Conservation (phyloP, 2,888 invertebrate species). For the Drosophila prolongata region DNA sequence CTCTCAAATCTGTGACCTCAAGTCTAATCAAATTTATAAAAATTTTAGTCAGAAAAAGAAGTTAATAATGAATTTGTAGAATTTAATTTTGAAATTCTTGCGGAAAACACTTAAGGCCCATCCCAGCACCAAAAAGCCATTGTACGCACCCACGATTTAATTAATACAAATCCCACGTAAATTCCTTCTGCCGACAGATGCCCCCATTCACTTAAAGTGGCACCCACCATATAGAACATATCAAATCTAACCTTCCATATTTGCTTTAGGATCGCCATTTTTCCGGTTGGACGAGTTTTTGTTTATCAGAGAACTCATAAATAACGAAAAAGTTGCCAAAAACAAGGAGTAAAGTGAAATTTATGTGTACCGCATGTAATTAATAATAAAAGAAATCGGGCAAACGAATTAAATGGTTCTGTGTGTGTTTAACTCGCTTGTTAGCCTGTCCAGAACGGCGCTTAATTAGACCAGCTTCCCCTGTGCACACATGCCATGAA, state of each 20-base stretch:
- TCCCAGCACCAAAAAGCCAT: background rate
- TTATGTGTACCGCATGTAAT: slow-evolving; percentile 50
- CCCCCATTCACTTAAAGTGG: slow-evolving; percentile 16
- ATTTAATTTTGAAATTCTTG: slow-evolving; percentile 3
- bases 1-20: too few species aligned
- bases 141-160: slow-evolving; percentile 1
- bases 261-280: slow-evolving; percentile 25
- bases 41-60: too few species aligned
- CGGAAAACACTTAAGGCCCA: background rate
- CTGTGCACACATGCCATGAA: slow-evolving; percentile 1
- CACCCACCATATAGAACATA: slow-evolving; percentile 11
- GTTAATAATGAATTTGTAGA: background rate
- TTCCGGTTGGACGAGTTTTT: slow-evolving; percentile 21
- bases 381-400: slow-evolving; percentile 58
- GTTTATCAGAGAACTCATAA: slow-evolving; percentile 40
- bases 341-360: slow-evolving; percentile 36
- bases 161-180: slow-evolving; percentile 4
- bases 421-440: slow-evolving; percentile 31
- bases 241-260: slow-evolving; percentile 19
- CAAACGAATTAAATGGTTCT: slow-evolving; percentile 42
- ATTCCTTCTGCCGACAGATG: slow-evolving; percentile 13
- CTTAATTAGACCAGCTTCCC: slow-evolving; percentile 52
- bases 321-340: slow-evolving; percentile 38
- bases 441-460: slow-evolving; percentile 40
- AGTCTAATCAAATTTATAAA: too few species aligned